These are phyloP conservation scores for Protaetia brevitarsis DNA, from an alignment of 1,140 invertebrate genomes.

Conservation along the genomic window DNA sequence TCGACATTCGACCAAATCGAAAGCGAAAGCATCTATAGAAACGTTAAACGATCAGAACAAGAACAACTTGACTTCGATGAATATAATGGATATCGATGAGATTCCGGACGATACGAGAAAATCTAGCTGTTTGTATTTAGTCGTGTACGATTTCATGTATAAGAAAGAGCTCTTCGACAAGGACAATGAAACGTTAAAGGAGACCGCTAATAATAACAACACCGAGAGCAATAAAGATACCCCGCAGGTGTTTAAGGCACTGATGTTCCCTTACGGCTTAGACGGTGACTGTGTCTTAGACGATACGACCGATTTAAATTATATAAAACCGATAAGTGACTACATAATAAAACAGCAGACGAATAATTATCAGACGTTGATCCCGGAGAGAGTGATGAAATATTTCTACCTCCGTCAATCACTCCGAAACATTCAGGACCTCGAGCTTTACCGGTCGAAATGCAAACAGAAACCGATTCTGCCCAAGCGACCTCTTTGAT, in stretches of 20 bases:
- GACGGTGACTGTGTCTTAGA: neutral
- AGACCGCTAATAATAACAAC: conserved; percentile 24
- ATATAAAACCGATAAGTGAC: neutral
- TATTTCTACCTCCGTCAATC: conserved; percentile 41
- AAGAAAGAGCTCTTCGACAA: conserved; percentile 33
- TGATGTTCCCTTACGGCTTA: neutral
- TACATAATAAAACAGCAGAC: conserved; percentile 36
- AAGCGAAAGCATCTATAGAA: conserved; percentile 20
- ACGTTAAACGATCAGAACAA: conserved; percentile 33
- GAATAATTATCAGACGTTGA: conserved; percentile 44
- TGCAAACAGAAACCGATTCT: conserved; percentile 38
- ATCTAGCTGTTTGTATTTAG: conserved; percentile 50
- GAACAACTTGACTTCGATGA: conserved; percentile 27
- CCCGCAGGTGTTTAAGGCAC: neutral
- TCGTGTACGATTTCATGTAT: conserved; percentile 59
- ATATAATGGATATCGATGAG: conserved; percentile 33
- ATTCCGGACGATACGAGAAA: conserved; percentile 24
- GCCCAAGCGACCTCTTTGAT: conserved; percentile 30
- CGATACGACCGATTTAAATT: conserved; percentile 12
- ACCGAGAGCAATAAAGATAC: neutral
- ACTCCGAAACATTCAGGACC: conserved; percentile 36
- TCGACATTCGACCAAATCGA: conserved; percentile 5
- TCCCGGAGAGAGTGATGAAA: conserved; percentile 44
- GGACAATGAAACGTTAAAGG: conserved; percentile 12
- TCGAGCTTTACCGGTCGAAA: conserved; percentile 36